A percentile compares a stretch with the other conserved stretches of the same genome.
Evolutionary conservation across 2,888 invertebrate genomes (phyloP).

Genomic region (Conops quadrifasciatus): DNA sequence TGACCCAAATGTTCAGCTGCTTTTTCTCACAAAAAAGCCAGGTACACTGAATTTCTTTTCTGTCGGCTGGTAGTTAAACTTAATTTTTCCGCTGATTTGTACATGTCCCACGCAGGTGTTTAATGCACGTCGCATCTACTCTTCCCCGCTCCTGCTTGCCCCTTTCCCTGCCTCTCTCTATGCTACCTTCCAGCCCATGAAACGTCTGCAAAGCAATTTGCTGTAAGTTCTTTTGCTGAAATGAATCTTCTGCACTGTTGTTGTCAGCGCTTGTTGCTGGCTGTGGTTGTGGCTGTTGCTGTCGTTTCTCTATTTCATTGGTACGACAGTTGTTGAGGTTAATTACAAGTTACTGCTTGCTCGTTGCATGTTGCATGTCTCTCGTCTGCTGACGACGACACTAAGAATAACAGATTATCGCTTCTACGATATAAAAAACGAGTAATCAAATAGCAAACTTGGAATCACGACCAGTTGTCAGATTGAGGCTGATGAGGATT

Average conservation of each 20-base stretch:
- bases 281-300: background rate
- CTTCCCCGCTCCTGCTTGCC: background rate
- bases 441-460: background rate
- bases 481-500: no score
- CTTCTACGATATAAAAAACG: background rate
- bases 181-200: background rate
- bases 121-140: constrained; percentile 19
- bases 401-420: background rate
- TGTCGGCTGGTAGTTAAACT: background rate
- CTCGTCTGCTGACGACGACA: constrained; percentile 11
- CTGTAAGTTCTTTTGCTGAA: constrained; percentile 11
- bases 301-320: constrained; percentile 44
- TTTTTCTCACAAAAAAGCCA: background rate
- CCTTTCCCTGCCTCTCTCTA: constrained; percentile 26
- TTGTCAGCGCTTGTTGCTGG: background rate
- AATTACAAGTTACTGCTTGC: constrained; percentile 35
- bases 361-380: constrained; percentile 2
- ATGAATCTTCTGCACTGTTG: constrained; percentile 1
- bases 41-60: constrained; percentile 1
- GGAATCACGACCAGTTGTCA: background rate
- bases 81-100: constrained; percentile 14
- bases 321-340: constrained; percentile 42
- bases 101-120: constrained; percentile 36
- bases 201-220: constrained; percentile 6
- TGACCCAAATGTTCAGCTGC: constrained; percentile 11